Evolutionary conservation across 2,888 invertebrate genomes (phyloP).

Genomic region (Drosophila prolongata): DNA sequence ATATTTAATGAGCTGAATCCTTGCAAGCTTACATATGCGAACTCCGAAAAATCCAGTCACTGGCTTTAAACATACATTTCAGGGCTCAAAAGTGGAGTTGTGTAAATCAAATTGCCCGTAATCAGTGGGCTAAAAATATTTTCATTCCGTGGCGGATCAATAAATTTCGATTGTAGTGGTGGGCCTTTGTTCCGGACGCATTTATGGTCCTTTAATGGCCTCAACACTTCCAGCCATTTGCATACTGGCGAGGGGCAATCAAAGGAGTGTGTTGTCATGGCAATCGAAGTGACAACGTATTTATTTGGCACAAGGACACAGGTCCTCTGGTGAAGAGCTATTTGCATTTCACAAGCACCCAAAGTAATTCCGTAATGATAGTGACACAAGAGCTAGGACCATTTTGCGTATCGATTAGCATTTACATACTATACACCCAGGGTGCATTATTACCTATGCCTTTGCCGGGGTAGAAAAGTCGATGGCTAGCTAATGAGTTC

Average conservation of each 20-base stretch:
- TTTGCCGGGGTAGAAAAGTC: slow-evolving; percentile 9
- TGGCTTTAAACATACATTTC: slow-evolving; percentile 6
- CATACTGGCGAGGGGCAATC: slow-evolving; percentile 15
- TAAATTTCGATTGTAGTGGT: slow-evolving; percentile 33
- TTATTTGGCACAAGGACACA: slow-evolving; percentile 20
- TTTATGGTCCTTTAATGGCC: slow-evolving; percentile 44
- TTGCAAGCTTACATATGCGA: slow-evolving; percentile 12
- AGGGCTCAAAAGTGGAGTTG: neutral
- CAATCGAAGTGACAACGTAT: slow-evolving; percentile 17
- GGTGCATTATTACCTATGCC: slow-evolving; percentile 24
- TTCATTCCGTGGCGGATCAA: slow-evolving; percentile 38
- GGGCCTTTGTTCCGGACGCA: slow-evolving; percentile 25
- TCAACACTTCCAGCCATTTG: slow-evolving; percentile 42
- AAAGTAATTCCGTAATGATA: slow-evolving; percentile 21
- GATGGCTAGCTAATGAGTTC: slow-evolving; percentile 24
- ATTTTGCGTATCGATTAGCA: slow-evolving; percentile 35
- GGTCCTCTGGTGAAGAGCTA: too few relatives aligned
- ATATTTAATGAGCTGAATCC: slow-evolving; percentile 30
- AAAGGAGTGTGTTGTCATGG: slow-evolving; percentile 17
- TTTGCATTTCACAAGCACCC: neutral
- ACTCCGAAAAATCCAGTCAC: slow-evolving; percentile 14
- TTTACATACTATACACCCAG: slow-evolving; percentile 14
- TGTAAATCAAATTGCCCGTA: slow-evolving; percentile 11
- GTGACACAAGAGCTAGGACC: slow-evolving; percentile 10
- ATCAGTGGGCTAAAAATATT: slow-evolving; percentile 16